Base-by-base conservation (phyloP, 2,797 vertebrate species). In the Periophthalmus magnuspinnatus region DNA sequence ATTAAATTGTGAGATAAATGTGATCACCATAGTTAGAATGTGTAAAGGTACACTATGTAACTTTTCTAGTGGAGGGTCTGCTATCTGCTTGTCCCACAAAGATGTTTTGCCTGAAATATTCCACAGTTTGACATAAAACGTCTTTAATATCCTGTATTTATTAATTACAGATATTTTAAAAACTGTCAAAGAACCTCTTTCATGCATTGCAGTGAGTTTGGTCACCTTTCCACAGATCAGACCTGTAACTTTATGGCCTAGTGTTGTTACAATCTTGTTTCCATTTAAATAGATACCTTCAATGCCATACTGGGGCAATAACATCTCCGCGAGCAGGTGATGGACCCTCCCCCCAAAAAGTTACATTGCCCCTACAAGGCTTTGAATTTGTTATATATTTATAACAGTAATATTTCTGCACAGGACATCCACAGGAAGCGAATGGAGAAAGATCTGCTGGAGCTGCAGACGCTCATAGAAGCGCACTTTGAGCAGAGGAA, bases 391-490 rank as follows among this genome's bases (percentile, higher is more conserved):
- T 55, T 8, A 38, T 38, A 45, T 41, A 41, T 11, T 41, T 41
- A 13, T 13, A 41, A 13, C 38, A 13, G 38, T 41, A 13, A 14
- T 45, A 45, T 45, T 45, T 19, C 34, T n/a, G 54, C 24, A 5
- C 41, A 97, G 96, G 96, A 97, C 90, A 97, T 97, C 84, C 95
- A 97, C 88, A 92, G 96, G 22, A 97, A 97, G 87, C 93, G 96
- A 22, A 96, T 96, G 96, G 96, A 97, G 85, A 97, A 97, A 68
- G 96, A 97, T 57, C 86, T 96, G 32, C 71, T 94, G 82, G 96
- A 97, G 89, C 90, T 97, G 59, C 96, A 97, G 79, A 95, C 95
- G 0, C 92, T 97, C 79, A 97, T 97, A 1, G 95, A 97, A 0
- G 95, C 90, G 32, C 96, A 97, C 75, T 97, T 97, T n/a, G 96